These are phyloP conservation scores for Puffinus mauretanicus DNA, from an alignment of 2,113 vertebrate species.

Conservation along the genomic window DNA sequence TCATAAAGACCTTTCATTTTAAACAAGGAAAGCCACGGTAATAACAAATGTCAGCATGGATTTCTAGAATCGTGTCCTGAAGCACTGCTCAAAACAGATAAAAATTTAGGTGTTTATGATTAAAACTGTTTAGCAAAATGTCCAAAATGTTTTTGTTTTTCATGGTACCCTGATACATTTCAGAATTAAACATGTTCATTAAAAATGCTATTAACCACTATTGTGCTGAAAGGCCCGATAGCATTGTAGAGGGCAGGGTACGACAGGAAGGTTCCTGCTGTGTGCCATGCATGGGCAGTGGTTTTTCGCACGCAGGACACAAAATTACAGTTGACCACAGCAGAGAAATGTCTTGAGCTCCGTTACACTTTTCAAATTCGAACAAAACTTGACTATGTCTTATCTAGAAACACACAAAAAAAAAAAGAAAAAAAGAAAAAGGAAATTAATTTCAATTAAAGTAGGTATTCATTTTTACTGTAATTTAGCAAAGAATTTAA, in stretches of 20 bases:
- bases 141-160: not conserved
- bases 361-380: not conserved
- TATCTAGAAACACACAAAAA: not conserved
- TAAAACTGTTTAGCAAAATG: not conserved
- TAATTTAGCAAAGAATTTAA: not conserved
- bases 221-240: not conserved
- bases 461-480: not conserved
- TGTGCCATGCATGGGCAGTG: not conserved
- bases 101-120: not conserved
- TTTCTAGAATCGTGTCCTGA: not conserved
- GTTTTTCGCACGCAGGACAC: not conserved
- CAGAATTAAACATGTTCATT: not conserved
- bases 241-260: not conserved
- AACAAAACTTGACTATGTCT: not conserved
- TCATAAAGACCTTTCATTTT: not conserved
- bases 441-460: not conserved
- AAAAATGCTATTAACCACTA: not conserved
- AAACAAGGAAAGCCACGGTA: not conserved
- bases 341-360: not conserved
- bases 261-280: not conserved
- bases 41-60: not conserved
- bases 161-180: not conserved
- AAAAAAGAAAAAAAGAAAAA: too few relatives aligned
- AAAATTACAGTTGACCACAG: not conserved
- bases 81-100: not conserved